These are phyloP conservation scores for Penaeus vannamei DNA, from an alignment of 1,140 invertebrate genomes.

Conservation along the genomic window DNA sequence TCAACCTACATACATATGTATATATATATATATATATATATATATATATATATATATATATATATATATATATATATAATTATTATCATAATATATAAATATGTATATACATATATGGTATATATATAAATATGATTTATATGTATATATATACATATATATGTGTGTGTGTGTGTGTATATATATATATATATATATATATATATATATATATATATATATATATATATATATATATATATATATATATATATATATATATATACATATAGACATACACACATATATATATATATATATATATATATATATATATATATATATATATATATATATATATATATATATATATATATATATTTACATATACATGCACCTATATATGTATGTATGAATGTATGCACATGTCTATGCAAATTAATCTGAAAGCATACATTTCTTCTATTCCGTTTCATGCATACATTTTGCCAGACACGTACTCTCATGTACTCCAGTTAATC, in stretches of 20 bases:
- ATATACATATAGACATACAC: slow-evolving; percentile 26
- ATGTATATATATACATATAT: slow-evolving; percentile 40
- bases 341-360: slow-evolving; percentile 36
- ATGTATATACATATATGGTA: slow-evolving; percentile 35
- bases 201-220: slow-evolving; percentile 35
- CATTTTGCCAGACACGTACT: too few relatives aligned
- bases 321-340: slow-evolving; percentile 44
- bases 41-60: slow-evolving; percentile 42
- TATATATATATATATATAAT: slow-evolving; percentile 1
- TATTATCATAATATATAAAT: too few relatives aligned
- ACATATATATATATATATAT: slow-evolving; percentile 43
- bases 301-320: slow-evolving; percentile 43
- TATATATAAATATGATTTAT: slow-evolving; percentile 39
- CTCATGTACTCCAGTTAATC: too few relatives aligned
- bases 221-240: slow-evolving; percentile 17
- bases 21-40: slow-evolving; percentile 45
- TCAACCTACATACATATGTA: too few relatives aligned
- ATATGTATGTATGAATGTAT: too few relatives aligned
- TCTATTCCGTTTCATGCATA: too few relatives aligned
- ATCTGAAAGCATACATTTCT: too few relatives aligned
- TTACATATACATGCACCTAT: background rate
- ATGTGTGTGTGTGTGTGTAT: slow-evolving; percentile 34
- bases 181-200: slow-evolving; percentile 47
- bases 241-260: slow-evolving; percentile 43
- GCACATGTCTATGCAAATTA: too few relatives aligned